A percentile compares a stretch with the other conserved stretches of the same genome.
Evolutionary conservation across 2,113 vertebrate genomes (phyloP).

Genomic region (Onychostruthus taczanowskii): DNA sequence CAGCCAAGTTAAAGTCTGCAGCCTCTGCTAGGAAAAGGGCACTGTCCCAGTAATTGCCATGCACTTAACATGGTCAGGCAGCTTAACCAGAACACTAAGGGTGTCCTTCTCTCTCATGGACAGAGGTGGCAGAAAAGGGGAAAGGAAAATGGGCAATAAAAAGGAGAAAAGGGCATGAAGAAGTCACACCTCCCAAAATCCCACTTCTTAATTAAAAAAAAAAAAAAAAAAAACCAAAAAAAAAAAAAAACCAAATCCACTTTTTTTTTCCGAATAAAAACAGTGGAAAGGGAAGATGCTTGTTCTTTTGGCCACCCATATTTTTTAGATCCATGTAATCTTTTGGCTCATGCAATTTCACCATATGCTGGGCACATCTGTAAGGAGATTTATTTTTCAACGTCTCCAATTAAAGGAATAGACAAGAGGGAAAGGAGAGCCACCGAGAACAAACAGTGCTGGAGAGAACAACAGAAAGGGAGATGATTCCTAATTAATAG

Average conservation of each 20-base stretch:
- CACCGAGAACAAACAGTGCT: neutral
- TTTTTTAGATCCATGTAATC: neutral
- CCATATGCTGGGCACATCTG: neutral
- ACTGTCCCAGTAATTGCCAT: neutral
- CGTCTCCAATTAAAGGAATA: neutral
- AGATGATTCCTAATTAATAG: neutral
- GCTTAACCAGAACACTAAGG: neutral
- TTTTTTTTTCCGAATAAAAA: neutral
- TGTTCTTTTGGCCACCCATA: neutral
- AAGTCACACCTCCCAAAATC: neutral
- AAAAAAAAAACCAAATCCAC: neutral
- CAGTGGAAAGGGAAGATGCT: neutral
- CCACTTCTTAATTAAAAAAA: neutral
- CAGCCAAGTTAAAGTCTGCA: neutral
- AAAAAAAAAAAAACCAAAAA: too few relatives aligned
- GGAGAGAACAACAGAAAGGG: neutral
- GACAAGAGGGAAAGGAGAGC: neutral
- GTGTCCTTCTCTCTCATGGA: neutral
- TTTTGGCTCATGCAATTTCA: neutral
- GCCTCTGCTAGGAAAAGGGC: neutral
- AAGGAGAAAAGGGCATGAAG: neutral
- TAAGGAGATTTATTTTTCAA: neutral
- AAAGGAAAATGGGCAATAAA: neutral
- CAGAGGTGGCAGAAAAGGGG: neutral
- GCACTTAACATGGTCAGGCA: neutral